Percentiles rank a stretch among this genome's conserved stretches.
These are phyloP conservation scores for Cenopis cana DNA, from an alignment of 2,888 invertebrate species.

Conservation along the genomic window DNA sequence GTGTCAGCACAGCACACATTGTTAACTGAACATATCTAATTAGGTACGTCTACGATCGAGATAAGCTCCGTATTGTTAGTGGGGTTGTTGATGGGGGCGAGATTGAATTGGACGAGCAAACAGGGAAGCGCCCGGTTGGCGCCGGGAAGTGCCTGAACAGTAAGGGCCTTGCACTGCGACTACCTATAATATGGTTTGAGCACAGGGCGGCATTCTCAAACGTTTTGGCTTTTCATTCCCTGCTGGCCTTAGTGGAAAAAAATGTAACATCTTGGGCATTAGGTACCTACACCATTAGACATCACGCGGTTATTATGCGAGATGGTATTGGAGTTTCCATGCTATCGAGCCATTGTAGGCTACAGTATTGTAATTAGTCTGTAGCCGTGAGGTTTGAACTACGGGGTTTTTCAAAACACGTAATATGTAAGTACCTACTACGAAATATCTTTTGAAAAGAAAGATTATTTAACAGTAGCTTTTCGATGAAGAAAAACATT, in stretches of 20 bases:
- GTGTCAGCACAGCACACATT: constrained; percentile 39
- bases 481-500: too few species aligned
- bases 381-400: too few species aligned
- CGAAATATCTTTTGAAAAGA: too few species aligned
- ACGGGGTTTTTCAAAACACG: too few species aligned
- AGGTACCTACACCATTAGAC: too few species aligned
- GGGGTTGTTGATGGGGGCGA: constrained; percentile 46
- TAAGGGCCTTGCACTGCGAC: constrained; percentile 41
- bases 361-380: too few species aligned
- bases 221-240: background rate
- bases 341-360: too few species aligned
- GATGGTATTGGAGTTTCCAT: too few species aligned
- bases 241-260: background rate
- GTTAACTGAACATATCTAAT: constrained; percentile 42
- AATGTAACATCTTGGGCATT: too few species aligned
- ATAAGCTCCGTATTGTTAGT: constrained; percentile 40
- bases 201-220: background rate
- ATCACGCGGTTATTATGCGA: too few species aligned
- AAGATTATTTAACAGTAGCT: too few species aligned
- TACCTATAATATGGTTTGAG: background rate
- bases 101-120: constrained; percentile 65
- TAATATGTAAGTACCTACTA: too few species aligned
- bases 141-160: constrained; percentile 51
- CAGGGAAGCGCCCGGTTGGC: constrained; percentile 61
- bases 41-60: constrained; percentile 39